These are phyloP conservation scores for Lepidotrigona ventralis DNA, from an alignment of 1,140 invertebrate genomes.

Conservation along the genomic window DNA sequence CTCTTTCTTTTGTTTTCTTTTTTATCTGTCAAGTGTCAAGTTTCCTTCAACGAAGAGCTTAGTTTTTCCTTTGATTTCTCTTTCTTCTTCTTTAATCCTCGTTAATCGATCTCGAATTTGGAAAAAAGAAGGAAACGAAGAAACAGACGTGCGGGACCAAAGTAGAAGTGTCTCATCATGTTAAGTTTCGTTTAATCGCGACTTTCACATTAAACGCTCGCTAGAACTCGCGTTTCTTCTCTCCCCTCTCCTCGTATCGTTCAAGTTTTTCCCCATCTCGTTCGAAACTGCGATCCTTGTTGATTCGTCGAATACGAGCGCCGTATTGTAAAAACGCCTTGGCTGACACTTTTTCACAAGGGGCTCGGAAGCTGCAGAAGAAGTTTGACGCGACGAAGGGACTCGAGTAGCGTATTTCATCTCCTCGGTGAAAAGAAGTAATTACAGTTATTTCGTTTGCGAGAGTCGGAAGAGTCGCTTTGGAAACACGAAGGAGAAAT, in stretches of 20 bases:
- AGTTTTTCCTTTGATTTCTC: neutral
- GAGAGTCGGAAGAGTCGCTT: neutral
- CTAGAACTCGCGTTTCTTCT: too few species aligned
- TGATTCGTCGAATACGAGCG: neutral
- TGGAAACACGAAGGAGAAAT: neutral
- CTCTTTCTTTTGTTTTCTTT: neutral
- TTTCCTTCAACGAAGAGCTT: slow-evolving; percentile 1
- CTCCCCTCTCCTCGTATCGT: neutral
- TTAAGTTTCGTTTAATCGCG: neutral
- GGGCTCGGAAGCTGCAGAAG: slow-evolving; percentile 16
- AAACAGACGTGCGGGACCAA: too few species aligned
- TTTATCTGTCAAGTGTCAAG: neutral
- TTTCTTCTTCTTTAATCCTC: too few species aligned
- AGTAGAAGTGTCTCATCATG: too few species aligned
- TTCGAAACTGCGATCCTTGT: neutral
- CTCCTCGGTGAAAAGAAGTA: slow-evolving; percentile 15
- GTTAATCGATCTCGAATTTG: too few species aligned
- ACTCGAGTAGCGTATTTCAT: neutral
- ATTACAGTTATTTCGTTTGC: slow-evolving; percentile 39
- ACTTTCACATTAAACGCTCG: neutral
- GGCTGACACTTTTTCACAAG: slow-evolving; percentile 18
- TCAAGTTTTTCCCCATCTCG: neutral
- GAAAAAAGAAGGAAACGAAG: too few species aligned
- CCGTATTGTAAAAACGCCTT: neutral
- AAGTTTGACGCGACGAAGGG: neutral